phyloP scores from a whole-genome alignment of 2,797 vertebrate species.

The Luscinia megarhynchos region DNA sequence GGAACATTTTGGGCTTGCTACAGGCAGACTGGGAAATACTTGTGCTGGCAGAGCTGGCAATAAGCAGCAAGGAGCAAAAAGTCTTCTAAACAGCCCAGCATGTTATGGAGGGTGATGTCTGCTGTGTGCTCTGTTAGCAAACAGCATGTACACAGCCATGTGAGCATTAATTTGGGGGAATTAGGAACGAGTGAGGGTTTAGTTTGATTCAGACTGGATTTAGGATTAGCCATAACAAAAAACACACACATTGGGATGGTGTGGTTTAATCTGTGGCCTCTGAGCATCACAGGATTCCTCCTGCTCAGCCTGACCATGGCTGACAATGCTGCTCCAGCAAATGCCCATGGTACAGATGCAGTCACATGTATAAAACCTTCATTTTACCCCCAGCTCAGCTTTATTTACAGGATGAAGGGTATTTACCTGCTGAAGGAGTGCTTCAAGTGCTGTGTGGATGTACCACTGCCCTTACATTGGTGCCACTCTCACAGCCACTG shows the following conservation, averaged over 20 bases:
- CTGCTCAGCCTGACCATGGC: background rate
- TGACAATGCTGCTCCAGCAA: background rate
- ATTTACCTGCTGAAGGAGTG: background rate
- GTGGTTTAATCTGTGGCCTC: background rate
- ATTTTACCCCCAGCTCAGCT: background rate
- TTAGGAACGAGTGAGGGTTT: background rate
- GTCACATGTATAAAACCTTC: background rate
- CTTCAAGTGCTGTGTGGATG: background rate
- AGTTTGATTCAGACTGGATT: background rate
- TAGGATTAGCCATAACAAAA: background rate
- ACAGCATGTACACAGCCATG: background rate
- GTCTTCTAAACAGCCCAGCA: background rate
- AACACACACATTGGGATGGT: fast-evolving
- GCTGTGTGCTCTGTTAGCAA: background rate
- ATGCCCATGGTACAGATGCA: background rate
- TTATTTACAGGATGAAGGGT: background rate
- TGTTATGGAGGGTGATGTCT: background rate
- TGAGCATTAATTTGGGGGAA: conserved; percentile 11
- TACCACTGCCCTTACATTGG: background rate
- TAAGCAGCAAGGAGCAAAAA: background rate
- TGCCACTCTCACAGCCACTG: background rate
- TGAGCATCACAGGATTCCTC: background rate
- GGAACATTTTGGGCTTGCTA: background rate
- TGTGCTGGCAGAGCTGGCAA: background rate
- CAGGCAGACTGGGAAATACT: background rate